Conservation (phyloP, 2,113 vertebrate species). For the Electrona antarctica region DNA sequence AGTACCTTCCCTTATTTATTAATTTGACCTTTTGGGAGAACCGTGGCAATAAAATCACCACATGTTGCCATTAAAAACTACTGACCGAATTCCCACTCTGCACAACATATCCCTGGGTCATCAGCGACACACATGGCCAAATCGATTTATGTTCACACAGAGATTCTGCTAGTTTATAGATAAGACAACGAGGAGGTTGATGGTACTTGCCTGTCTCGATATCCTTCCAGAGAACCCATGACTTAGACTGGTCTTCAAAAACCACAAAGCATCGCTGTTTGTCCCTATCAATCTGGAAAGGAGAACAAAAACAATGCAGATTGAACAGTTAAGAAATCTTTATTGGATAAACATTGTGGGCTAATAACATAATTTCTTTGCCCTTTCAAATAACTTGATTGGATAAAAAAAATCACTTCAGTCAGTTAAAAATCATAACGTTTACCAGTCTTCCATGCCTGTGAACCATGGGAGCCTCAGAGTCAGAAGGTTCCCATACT, state of each 20-base stretch:
- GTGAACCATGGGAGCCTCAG: too few relatives aligned
- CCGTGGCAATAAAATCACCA: too few relatives aligned
- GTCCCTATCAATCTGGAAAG: conserved; percentile 90
- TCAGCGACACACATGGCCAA: too few relatives aligned
- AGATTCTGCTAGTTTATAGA: too few relatives aligned
- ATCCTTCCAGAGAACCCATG: conserved; percentile 99
- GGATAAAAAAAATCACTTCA: not conserved
- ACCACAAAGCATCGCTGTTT: conserved; percentile 96
- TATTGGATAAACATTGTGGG: not conserved
- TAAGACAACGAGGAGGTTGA: not conserved
- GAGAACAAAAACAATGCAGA: not conserved
- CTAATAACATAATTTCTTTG: not conserved
- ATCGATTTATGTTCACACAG: too few relatives aligned
- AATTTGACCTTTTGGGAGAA: too few relatives aligned
- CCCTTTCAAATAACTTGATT: not conserved
- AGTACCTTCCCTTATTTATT: too few relatives aligned
- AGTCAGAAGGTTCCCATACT: too few relatives aligned
- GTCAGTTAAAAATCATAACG: not conserved
- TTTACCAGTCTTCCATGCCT: not conserved
- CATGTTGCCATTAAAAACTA: too few relatives aligned
- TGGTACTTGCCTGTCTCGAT: conserved; percentile 92
- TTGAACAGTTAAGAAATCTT: not conserved
- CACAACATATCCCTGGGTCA: too few relatives aligned
- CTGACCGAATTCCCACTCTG: too few relatives aligned
- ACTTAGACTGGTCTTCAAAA: conserved; percentile 98